Conservation (phyloP, 2,888 invertebrate genomes). For the Gasteruption jaculator region DNA sequence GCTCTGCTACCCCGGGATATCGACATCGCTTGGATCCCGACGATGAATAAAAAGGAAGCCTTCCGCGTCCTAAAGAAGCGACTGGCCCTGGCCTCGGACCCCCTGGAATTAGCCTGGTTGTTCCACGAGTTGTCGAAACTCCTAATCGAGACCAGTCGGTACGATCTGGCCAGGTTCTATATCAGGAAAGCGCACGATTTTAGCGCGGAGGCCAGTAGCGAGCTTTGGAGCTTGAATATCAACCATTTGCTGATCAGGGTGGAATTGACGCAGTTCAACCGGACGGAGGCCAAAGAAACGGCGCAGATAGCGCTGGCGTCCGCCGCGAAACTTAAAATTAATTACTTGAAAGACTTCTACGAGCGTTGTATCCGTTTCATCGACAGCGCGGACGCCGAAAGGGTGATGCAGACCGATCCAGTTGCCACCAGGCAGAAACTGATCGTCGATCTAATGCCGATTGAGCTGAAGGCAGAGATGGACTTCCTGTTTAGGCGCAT, state of each 20-base stretch:
- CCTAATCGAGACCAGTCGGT: conserved; percentile 46
- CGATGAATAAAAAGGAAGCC: conserved; percentile 21
- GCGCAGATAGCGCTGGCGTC: conserved; percentile 33
- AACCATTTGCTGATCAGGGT: conserved; percentile 49
- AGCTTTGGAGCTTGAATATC: conserved; percentile 51
- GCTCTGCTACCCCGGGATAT: conserved; percentile 33
- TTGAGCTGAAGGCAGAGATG: conserved; percentile 48
- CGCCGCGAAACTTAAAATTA: conserved; percentile 43
- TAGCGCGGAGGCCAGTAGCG: conserved; percentile 37
- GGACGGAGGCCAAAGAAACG: conserved; percentile 52
- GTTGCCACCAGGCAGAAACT: conserved; percentile 49
- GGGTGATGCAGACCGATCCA: conserved; percentile 38
- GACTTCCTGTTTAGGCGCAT: conserved; percentile 52
- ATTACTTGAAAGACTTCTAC: conserved; percentile 41
- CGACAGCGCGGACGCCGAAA: conserved; percentile 48
- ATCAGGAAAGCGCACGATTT: conserved; percentile 41
- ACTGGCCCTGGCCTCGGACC: conserved; percentile 35
- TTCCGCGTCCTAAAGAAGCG: conserved; percentile 28
- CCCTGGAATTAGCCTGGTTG: conserved; percentile 53
- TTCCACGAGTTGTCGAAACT: conserved; percentile 53
- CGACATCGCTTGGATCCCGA: conserved; percentile 38
- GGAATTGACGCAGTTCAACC: conserved; percentile 51
- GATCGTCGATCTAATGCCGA: conserved; percentile 50
- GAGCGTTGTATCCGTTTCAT: conserved; percentile 42
- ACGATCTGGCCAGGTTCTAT: conserved; percentile 48